Evolutionary conservation across 1,140 invertebrate species (phyloP).

Genomic region (Armadillidium nasatum): DNA sequence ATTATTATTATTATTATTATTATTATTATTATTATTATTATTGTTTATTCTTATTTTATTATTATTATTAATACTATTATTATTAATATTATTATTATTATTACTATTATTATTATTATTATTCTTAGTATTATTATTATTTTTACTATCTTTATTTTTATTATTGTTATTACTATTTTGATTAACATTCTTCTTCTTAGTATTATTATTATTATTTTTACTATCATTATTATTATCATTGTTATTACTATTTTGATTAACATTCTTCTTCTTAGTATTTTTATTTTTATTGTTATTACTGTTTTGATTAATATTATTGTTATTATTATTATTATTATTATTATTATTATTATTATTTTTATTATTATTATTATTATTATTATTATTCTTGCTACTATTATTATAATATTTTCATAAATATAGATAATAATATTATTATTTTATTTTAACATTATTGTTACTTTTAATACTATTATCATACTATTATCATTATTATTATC

Average conservation of each 20-base stretch:
- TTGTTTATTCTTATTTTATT: neutral
- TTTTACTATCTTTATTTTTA: too few relatives aligned
- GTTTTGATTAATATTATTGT: neutral
- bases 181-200: too few relatives aligned
- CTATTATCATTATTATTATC: too few relatives aligned
- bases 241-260: too few relatives aligned
- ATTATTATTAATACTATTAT: too few relatives aligned
- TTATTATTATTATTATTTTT: neutral
- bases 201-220: too few relatives aligned
- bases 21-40: neutral
- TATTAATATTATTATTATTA: neutral
- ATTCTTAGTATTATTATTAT: too few relatives aligned
- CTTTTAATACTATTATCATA: too few relatives aligned
- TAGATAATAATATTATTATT: neutral
- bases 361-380: neutral
- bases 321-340: neutral
- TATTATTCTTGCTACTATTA: conserved; percentile 2
- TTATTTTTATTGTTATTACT: neutral
- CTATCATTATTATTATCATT: too few relatives aligned
- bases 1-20: conserved; percentile 7
- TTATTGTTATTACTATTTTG: too few relatives aligned
- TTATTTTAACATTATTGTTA: neutral
- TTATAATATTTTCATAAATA: conserved; percentile 7
- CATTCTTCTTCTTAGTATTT: neutral
- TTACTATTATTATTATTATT: too few relatives aligned